Conservation (phyloP, 2,888 invertebrate species). For the Dynastes maya region DNA sequence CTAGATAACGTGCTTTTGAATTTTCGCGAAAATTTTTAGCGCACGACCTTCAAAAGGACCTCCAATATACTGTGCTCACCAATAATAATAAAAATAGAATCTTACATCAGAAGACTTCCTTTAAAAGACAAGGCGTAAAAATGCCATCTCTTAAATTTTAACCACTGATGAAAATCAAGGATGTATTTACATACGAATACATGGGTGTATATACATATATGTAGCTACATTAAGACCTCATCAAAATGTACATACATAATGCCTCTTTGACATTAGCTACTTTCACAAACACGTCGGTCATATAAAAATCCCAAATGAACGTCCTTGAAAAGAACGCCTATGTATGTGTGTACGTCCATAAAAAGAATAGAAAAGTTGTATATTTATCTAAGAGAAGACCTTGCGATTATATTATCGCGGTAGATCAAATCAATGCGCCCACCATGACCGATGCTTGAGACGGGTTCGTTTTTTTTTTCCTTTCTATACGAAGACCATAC, state of each 20-base stretch:
- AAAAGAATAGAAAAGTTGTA: slow-evolving; percentile 2
- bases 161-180: too few species aligned
- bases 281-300: neutral
- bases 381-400: slow-evolving; percentile 14
- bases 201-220: neutral
- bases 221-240: neutral
- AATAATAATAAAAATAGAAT: too few species aligned
- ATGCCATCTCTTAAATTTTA: too few species aligned
- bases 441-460: slow-evolving; percentile 4
- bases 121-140: too few species aligned
- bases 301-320: neutral
- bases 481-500: neutral
- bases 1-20: too few species aligned
- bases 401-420: slow-evolving; percentile 7
- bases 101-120: too few species aligned
- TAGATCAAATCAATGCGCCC: neutral
- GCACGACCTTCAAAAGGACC: too few species aligned
- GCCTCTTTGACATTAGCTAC: slow-evolving; percentile 11
- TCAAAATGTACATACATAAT: slow-evolving; percentile 5
- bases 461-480: neutral
- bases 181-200: neutral
- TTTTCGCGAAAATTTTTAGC: too few species aligned
- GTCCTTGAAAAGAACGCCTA: slow-evolving; percentile 3
- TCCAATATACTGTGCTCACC: too few species aligned
- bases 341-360: too few species aligned